Evolutionary conservation across 2,113 vertebrate genomes (phyloP).

Genomic region (Marcusenius ussheri): DNA sequence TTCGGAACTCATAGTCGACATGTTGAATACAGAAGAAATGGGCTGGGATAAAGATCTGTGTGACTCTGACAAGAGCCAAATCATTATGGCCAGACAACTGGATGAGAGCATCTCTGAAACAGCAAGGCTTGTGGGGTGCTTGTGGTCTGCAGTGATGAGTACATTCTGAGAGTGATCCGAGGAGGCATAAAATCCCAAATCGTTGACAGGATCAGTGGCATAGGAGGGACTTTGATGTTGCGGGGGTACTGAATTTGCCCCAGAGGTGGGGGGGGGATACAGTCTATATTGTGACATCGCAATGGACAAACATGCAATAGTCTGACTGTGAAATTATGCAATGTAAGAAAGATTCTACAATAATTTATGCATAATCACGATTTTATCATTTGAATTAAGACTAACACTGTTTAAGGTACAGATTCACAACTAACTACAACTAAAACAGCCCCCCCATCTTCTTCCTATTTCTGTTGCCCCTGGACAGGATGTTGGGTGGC

Average conservation of each 20-base stretch:
- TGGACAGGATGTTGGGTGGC: background rate
- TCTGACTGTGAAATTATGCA: background rate
- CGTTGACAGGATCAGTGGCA: background rate
- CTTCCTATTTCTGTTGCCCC: background rate
- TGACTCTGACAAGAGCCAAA: background rate
- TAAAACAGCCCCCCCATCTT: background rate
- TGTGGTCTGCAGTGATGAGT: too few relatives aligned
- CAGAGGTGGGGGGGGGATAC: background rate
- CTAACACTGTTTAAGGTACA: background rate
- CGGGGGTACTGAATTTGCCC: background rate
- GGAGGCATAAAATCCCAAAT: background rate
- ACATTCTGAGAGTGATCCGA: background rate
- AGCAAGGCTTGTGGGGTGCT: background rate
- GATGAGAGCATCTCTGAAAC: background rate
- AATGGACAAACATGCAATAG: background rate
- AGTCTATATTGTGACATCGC: background rate
- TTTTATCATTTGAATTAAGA: background rate
- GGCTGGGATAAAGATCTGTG: background rate
- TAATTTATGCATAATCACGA: background rate
- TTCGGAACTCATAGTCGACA: background rate
- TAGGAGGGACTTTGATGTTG: background rate
- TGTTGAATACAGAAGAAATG: background rate
- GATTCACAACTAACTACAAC: background rate
- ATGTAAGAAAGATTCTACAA: background rate
- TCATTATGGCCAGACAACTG: too few relatives aligned